phyloP scores from a whole-genome alignment of 2,113 vertebrate species.

The Asarcornis scutulata region DNA sequence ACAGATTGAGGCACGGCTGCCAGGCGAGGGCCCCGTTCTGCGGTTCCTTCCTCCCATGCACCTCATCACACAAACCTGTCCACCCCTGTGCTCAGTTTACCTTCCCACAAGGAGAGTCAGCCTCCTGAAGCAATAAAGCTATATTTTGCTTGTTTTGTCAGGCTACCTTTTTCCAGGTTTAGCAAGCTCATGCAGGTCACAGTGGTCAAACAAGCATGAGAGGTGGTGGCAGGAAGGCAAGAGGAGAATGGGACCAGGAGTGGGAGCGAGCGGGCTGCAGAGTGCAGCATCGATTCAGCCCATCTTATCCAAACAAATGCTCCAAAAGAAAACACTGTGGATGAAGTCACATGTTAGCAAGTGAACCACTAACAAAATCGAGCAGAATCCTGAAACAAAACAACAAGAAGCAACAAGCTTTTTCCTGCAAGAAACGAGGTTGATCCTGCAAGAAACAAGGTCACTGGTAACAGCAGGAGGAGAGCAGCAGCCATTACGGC shows the following conservation, averaged over 20 bases:
- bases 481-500: not conserved
- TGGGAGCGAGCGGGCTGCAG: accelerated
- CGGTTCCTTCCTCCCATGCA: not conserved
- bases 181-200: too few relatives aligned
- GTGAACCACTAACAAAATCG: not conserved
- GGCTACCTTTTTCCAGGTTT: not conserved
- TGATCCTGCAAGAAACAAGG: not conserved
- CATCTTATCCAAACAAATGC: not conserved
- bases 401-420: too few relatives aligned
- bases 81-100: not conserved
- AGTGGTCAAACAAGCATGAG: not conserved
- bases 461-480: not conserved
- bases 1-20: not conserved
- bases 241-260: accelerated
- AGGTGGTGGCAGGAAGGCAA: not conserved
- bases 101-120: not conserved
- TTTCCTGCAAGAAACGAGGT: not conserved
- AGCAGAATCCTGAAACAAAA: not conserved
- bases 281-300: not conserved
- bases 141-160: not conserved
- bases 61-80: not conserved
- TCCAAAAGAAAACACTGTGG: not conserved
- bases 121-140: not conserved
- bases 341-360: not conserved
- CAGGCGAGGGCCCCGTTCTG: not conserved